These are phyloP conservation scores for Trachurus trachurus DNA, from an alignment of 2,797 vertebrate species.

Conservation along the genomic window DNA sequence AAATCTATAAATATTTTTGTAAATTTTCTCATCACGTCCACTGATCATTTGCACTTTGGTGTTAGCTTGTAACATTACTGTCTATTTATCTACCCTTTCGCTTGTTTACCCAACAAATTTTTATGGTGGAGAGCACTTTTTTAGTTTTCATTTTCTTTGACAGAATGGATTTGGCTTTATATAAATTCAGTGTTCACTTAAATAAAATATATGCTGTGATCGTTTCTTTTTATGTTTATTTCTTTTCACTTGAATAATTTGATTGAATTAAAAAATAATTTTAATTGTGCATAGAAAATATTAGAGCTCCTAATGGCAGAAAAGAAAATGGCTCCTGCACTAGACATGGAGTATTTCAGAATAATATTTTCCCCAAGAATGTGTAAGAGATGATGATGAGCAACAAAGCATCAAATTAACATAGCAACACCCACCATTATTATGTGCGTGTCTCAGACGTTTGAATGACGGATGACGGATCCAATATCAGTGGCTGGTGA, in stretches of 20 bases:
- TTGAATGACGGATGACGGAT: too few species aligned
- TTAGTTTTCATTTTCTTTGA: slow-evolving; percentile 38
- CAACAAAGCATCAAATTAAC: too few species aligned
- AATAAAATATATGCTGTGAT: slow-evolving; percentile 68
- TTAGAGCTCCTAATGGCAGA: too few species aligned
- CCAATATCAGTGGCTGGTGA: too few species aligned
- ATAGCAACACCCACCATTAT: too few species aligned
- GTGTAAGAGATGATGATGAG: too few species aligned
- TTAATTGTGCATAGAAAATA: too few species aligned
- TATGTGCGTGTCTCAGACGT: too few species aligned
- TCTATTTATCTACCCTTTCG: slow-evolving; percentile 33
- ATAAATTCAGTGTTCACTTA: slow-evolving; percentile 76
- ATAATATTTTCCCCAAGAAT: too few species aligned
- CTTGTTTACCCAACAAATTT: slow-evolving; percentile 51
- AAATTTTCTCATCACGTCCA: slow-evolving; percentile 30
- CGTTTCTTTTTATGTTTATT: slow-evolving; percentile 29
- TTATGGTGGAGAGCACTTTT: slow-evolving; percentile 29
- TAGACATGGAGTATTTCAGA: too few species aligned
- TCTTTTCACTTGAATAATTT: background rate
- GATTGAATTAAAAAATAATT: too few species aligned
- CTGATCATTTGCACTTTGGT: slow-evolving; percentile 58
- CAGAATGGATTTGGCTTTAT: slow-evolving; percentile 69
- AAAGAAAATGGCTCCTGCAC: too few species aligned
- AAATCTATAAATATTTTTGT: slow-evolving; percentile 42
- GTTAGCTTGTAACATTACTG: slow-evolving; percentile 39